Evolutionary conservation across 2,888 invertebrate species (phyloP), one percentile per base, ranked within the genome.

Genomic region (Perdita meconis): DNA sequence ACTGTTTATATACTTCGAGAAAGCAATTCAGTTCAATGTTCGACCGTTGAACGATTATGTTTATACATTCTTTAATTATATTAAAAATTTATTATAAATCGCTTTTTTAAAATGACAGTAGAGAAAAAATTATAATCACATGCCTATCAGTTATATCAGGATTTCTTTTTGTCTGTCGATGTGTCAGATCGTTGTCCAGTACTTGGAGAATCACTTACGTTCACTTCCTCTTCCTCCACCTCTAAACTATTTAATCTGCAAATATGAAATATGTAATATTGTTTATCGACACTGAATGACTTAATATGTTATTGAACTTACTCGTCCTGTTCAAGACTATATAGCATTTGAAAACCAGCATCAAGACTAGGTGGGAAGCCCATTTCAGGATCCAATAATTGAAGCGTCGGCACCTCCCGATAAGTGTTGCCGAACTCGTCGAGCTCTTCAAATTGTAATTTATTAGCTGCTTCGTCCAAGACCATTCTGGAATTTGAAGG

Each of bases 341-440:
- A 95, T 71, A 94, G 92, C 95, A 95, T 95, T 90, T 95, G 95
- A 86, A 95, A 95, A 0, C 95, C 95, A 38, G 95, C 94, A 85
- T 95, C 95, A 38, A 95, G 90, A 10, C 95, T 94, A 0, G 94
- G 94, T 1, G 92, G 90, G 76, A 92, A 92, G 10, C 92, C 92
- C 84, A 91, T 89, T 60, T 92, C 92, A 19, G 92, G 92, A 87
- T 92, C 92, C 19, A 92, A 87, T 51, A 92, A 75, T 72, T 92
- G 92, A 19, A 92, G 84, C 2, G 92, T 92, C 72, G 91, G 92
- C 13, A 91, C 92, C 78, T 91, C 91, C 67, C 88, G 87, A 55
- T 90, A 92, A 13, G 88, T 89, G 85, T 89, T 91, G 68, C 91
- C 92, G 71, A 90, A 92, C 64, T 89, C 92, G 77, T 91, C 89